phyloP scores from a whole-genome alignment of 2,113 vertebrate genomes.

The Greenwoodochromis staneri region DNA sequence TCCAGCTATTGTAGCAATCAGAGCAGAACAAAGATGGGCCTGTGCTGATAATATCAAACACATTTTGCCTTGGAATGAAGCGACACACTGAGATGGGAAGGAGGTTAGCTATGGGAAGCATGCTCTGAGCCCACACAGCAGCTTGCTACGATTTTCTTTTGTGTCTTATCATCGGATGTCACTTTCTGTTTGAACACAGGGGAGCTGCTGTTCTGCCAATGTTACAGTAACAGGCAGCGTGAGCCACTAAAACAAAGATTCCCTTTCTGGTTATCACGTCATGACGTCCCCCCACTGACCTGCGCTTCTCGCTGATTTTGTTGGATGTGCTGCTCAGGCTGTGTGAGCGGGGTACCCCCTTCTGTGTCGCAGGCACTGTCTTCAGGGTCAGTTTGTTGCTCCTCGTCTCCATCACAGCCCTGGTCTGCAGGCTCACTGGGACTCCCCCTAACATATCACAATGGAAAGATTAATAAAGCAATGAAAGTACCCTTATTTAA shows the following conservation, averaged over 20 bases:
- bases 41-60: constrained; percentile 20
- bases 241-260: not conserved
- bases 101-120: constrained; percentile 7
- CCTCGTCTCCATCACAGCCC: constrained; percentile 9
- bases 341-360: constrained; percentile 10
- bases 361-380: constrained; percentile 20
- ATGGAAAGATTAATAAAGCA: not conserved
- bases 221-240: not conserved
- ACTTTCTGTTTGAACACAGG: not conserved
- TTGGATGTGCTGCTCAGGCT: not conserved
- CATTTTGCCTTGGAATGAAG: not conserved
- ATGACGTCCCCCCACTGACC: not conserved
- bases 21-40: constrained; percentile 11
- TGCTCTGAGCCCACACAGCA: constrained; percentile 16
- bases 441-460: constrained; percentile 7
- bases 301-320: constrained; percentile 14
- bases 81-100: constrained; percentile 3
- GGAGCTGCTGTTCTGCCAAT: not conserved
- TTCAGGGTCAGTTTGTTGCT: constrained; percentile 22
- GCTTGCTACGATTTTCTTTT: not conserved
- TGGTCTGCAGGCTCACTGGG: constrained; percentile 16
- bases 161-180: not conserved
- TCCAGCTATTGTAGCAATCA: not conserved
- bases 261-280: not conserved
- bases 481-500: not conserved